Evolutionary conservation across 2,888 invertebrate genomes (phyloP), one percentile per base, ranked within the genome.

Genomic region (Agrochola lychnidis): DNA sequence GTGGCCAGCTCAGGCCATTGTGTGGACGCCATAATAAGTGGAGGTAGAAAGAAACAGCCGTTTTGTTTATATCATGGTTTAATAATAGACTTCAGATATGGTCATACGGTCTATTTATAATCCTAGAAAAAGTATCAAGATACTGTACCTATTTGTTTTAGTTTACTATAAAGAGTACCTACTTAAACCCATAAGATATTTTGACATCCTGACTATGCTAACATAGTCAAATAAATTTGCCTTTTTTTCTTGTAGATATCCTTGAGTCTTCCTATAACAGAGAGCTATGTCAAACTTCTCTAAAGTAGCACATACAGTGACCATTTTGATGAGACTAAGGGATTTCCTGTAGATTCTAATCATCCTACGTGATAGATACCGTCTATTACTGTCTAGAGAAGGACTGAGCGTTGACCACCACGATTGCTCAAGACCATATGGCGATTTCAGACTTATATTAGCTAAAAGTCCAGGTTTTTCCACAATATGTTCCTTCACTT

Each of bases 1-100:
- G 74, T 42, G 59, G 78, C 83, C 83, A 83, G 71, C 76, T n/a
- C 40, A 4, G 25, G 22, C 72, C 70, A 80, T 86, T 86, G 83
- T 83, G 63, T 71, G 73, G 16, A 66, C 57, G 62, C 86, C 83
- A 73, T 85, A 67, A 59, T 53, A 71, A 70, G 48, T 30, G 16
- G 25, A 36, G 40, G 51, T 59, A 48, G 61, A 68, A 71, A 68
- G 36, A 84, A 42, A 56, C 59, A 40, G 36, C 16, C 56, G 12
- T 36, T 22, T 64, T 71, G 70, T 73, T 82, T 42, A 68, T 61
- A 25, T 61, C 66, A 73, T 67, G 10, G 12, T 61, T 81, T 83
- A 85, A 51, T 59, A 61, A 82, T 82, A 82, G 53, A 51, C n/a
- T 59, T 25, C 19, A 4, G 42, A 62, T 48, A 59, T 48, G 51